Evolutionary conservation across 2,888 invertebrate genomes (phyloP).

Genomic region (Sesia apiformis): DNA sequence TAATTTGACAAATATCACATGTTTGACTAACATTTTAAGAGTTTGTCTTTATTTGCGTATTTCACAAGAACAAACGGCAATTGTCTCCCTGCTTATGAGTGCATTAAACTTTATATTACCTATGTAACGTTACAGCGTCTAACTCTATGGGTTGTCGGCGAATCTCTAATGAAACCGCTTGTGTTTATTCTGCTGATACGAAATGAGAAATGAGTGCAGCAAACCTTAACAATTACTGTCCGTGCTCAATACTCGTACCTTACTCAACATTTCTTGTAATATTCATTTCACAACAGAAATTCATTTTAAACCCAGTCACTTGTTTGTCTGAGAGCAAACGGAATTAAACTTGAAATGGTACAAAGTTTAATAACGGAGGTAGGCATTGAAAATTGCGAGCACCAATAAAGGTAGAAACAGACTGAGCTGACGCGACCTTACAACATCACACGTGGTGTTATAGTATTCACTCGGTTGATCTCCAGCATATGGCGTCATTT

Average conservation of each 20-base stretch:
- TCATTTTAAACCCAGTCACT: neutral
- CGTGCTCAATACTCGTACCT: conserved; percentile 7
- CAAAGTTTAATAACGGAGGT: neutral
- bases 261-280: conserved; percentile 3
- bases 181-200: conserved; percentile 61
- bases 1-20: no score
- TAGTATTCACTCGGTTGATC: no score
- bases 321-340: no score
- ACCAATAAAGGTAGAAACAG: neutral
- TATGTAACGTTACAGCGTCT: conserved; percentile 10
- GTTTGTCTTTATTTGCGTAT: no score
- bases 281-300: neutral
- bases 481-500: no score
- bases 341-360: neutral
- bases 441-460: no score
- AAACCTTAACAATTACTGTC: conserved; percentile 44
- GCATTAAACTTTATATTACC: neutral
- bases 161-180: conserved; percentile 61
- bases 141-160: conserved; percentile 39
- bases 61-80: no score
- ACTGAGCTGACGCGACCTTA: no score
- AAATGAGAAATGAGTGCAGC: conserved; percentile 65
- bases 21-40: no score
- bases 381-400: neutral
- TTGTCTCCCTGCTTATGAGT: neutral